These are phyloP conservation scores for Lochmaea capreae DNA, from an alignment of 2,888 invertebrate genomes.

Conservation along the genomic window DNA sequence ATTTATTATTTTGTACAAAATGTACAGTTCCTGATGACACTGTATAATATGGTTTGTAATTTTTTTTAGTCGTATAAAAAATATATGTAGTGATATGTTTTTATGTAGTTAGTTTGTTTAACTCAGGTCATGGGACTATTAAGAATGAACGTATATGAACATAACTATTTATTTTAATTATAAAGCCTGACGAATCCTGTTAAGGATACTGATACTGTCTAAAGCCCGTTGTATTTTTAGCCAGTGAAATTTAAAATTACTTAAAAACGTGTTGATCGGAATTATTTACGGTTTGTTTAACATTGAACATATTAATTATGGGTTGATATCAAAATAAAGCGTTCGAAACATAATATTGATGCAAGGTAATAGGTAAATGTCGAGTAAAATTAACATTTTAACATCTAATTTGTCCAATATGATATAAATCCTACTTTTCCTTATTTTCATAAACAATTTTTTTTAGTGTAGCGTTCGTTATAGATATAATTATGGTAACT, in stretches of 20 bases:
- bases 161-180: not conserved
- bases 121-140: too few species aligned
- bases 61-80: too few species aligned
- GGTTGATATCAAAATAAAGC: not conserved
- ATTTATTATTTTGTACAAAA: too few species aligned
- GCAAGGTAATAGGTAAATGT: not conserved
- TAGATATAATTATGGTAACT: not conserved
- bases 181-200: not conserved
- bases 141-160: too few species aligned
- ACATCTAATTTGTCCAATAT: too few species aligned
- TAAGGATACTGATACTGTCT: not conserved
- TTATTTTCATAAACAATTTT: not conserved
- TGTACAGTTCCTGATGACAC: too few species aligned
- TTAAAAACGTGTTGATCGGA: constrained; percentile 5
- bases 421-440: too few species aligned
- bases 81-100: too few species aligned
- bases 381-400: not conserved
- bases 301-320: not conserved
- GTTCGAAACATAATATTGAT: constrained; percentile 3
- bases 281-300: constrained; percentile 9
- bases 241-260: not conserved
- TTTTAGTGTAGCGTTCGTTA: not conserved
- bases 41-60: too few species aligned
- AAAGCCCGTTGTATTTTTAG: not conserved
- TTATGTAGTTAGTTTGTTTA: too few species aligned